Base-by-base conservation (phyloP, 2,113 vertebrate genomes). In the Aphelocoma coerulescens region DNA sequence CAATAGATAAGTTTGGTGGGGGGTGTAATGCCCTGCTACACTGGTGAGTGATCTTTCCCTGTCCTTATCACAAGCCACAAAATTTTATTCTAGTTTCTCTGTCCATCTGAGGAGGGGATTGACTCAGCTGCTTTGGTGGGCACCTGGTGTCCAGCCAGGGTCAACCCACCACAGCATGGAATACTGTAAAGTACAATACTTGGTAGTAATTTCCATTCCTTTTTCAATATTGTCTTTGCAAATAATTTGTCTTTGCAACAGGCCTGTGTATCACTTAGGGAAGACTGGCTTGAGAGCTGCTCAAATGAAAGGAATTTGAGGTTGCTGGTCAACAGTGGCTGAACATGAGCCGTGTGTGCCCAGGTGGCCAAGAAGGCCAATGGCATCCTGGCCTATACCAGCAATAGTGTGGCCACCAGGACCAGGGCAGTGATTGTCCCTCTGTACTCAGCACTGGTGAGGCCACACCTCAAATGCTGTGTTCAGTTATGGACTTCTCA, bases 11-110 rank as follows among this genome's bases (percentile, higher is more conserved):
- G 6, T 32, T 33, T 75, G 4, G 5, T 15, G 6, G 2, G 6
- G 7, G 35, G 6, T 33, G 35, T 7, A 35, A 51, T 63, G 24
- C 18, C 11, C 32, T 52, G 18, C 24, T 54, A 9, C 23, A 35
- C 39, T 55, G 18, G 22, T 65, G 41, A 55, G 22, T 46, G 49
- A 46, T 39, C 7, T 54, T 35, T 46, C 21, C 27, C 27, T 46
- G 33, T 33, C 17, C 18, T 55, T 33, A 46, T 27, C 2, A 0
- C 9, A 84, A 37, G 4, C 15, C 27, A 55, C 0, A 1, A 46
- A 26, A 13, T 37, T 52, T 46, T 39, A 63, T 39, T 39, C 15
- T 26, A 7, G 54, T 55, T 73, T 65, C 28, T 46, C 58, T 46
- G 39, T 73, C 17, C 8, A 3, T 55, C 33, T 63, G 22, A 63